Conservation (phyloP, 2,888 invertebrate genomes). For the Diarsia mendica region DNA sequence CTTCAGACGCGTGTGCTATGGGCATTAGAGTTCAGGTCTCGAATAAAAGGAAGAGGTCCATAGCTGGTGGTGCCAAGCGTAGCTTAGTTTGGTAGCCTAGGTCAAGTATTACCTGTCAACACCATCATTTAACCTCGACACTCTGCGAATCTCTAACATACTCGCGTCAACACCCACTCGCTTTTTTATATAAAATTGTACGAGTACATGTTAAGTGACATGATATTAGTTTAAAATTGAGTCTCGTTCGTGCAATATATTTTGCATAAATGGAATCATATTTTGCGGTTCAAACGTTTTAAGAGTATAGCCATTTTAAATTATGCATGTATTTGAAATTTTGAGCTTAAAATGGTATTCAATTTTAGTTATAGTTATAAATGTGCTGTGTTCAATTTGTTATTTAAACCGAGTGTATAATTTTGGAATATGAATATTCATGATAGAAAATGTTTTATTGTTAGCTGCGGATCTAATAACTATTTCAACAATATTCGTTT, state of each 20-base stretch:
- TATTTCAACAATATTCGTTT: neutral
- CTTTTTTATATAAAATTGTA: constrained; percentile 12
- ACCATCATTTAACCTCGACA: neutral
- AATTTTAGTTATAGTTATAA: neutral
- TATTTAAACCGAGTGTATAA: constrained; percentile 5
- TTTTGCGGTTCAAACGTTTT: constrained; percentile 41
- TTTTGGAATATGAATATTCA: constrained; percentile 10
- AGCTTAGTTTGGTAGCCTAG: neutral
- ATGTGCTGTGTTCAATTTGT: constrained; percentile 14
- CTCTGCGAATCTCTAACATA: neutral
- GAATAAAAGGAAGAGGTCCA: no score
- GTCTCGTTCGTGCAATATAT: constrained; percentile 36
- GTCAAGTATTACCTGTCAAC: neutral
- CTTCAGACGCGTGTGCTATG: no score
- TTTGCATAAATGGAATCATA: constrained; percentile 51
- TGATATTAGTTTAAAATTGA: constrained; percentile 40
- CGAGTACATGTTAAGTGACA: constrained; percentile 6
- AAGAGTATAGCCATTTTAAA: constrained; percentile 26
- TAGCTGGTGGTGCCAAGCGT: neutral
- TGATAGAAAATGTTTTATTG: neutral
- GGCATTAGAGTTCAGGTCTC: no score
- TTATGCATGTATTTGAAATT: constrained; percentile 31
- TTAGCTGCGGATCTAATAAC: neutral
- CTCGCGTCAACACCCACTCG: neutral
- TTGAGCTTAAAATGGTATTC: constrained; percentile 18